phyloP scores from a whole-genome alignment of 1,140 invertebrate species.

The Glomeris maerens region DNA sequence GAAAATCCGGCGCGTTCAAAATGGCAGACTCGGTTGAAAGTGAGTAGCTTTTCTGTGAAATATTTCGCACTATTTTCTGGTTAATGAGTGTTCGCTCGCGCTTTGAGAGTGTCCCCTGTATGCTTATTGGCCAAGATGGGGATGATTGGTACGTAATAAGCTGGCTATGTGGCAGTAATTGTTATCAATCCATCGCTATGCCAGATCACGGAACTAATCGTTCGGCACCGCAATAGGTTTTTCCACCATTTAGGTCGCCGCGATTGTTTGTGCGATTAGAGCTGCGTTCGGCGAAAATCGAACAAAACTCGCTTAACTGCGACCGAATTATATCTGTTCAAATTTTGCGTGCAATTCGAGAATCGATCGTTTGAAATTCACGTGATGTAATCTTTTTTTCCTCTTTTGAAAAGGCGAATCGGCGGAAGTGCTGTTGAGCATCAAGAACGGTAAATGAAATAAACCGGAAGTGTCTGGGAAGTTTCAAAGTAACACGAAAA shows the following conservation, averaged over 20 bases:
- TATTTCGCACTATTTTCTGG: neutral
- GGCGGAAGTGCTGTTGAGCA: constrained; percentile 36
- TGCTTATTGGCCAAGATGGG: neutral
- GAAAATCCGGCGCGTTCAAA: constrained; percentile 30
- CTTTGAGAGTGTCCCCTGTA: neutral
- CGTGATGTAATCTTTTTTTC: neutral
- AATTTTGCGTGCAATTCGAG: neutral
- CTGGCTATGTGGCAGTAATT: neutral
- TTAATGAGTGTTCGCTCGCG: neutral
- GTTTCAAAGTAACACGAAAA: constrained; percentile 31
- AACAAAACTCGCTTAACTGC: too few species aligned
- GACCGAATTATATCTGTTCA: neutral
- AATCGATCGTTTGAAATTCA: neutral
- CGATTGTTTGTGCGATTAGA: too few species aligned
- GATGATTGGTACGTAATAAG: neutral
- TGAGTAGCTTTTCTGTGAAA: constrained; percentile 34
- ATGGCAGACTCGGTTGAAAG: constrained; percentile 61
- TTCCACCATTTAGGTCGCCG: neutral
- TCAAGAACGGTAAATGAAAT: constrained; percentile 34
- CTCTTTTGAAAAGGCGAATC: constrained; percentile 9
- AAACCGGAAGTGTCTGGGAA: constrained; percentile 15
- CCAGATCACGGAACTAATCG: neutral
- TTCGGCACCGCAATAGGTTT: too few species aligned
- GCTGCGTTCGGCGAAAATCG: too few species aligned
- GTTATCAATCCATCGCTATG: neutral